phyloP scores from a whole-genome alignment of 2,113 vertebrate genomes.

The Lepisosteus oculatus region DNA sequence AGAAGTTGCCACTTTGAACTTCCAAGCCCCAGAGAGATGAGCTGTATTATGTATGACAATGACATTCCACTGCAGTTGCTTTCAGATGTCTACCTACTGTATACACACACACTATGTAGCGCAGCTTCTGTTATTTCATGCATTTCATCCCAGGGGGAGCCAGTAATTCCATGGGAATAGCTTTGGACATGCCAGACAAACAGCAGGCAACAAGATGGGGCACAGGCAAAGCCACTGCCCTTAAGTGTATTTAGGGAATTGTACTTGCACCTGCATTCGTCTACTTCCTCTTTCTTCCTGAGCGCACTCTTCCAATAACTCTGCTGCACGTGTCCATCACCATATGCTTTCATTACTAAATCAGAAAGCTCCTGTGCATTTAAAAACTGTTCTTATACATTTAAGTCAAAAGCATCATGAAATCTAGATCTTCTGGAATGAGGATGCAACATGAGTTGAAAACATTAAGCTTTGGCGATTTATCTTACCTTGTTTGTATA shows the following conservation, averaged over 20 bases:
- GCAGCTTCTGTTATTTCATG: background rate
- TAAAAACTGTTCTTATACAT: too few species aligned
- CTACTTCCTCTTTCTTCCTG: too few species aligned
- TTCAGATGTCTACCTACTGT: slow-evolving; percentile 2
- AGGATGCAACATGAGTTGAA: too few species aligned
- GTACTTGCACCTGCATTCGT: background rate
- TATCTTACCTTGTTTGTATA: too few species aligned
- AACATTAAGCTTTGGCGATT: too few species aligned
- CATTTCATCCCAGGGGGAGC: background rate
- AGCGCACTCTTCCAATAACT: too few species aligned
- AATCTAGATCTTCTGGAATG: too few species aligned
- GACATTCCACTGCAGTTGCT: background rate
- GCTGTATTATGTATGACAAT: background rate
- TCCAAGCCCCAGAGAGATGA: background rate
- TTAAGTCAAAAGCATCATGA: too few species aligned
- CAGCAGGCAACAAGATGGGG: background rate
- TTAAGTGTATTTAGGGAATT: background rate
- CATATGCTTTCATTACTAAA: too few species aligned
- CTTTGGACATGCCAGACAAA: background rate
- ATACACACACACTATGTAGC: background rate
- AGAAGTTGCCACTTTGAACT: background rate
- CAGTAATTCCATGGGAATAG: background rate
- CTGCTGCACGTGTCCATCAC: too few species aligned
- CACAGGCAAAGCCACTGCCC: background rate
- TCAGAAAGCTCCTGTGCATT: too few species aligned